Evolutionary conservation across 2,113 vertebrate species (phyloP), one percentile per base, ranked within the genome.

Genomic region (Phrynosoma platyrhinos): DNA sequence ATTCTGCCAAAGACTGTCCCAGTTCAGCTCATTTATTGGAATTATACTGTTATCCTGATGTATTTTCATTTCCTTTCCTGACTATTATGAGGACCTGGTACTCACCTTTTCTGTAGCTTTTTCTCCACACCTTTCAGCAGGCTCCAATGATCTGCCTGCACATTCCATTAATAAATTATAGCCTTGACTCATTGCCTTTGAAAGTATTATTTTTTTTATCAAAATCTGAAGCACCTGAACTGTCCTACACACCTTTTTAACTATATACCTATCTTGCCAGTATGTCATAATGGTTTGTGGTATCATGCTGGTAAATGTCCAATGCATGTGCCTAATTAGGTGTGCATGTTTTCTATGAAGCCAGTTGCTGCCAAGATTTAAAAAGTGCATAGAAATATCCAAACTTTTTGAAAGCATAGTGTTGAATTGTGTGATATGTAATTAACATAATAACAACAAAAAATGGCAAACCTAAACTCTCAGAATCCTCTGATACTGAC

Each of bases 31-130:
- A 14, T 84, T 84, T 74, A 84, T 84, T 53, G 30, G 9, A 32
- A 20, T 55, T 82, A 52, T 14, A 32, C n/a, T 83, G 42, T 27
- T 85, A 25, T 64, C 20, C 66, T 27, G 18, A 23, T 76, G 10
- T 66, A 75, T 52, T 78, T 58, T 85, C 16, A 85, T 85, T 78
- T 86, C 7, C 9, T 27, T 47, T 85, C 9, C 42, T 86, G 27
- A 32, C 27, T 68, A 8, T 74, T 84, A 9, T 68, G 21, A 52
- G 23, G 25, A 72, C 27, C 9, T 32, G 27, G 40, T n/a, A 16
- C 27, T 85, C 36, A 86, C 62, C 23, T 76, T 71, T 76, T 64
- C 53, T 47, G 32, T n/a, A 47, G 32, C 64, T 79, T 79, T 86
- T 53, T 36, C 9, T 53, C 62, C 21, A 14, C 14, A 79, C 21